Base-by-base conservation (phyloP, 2,888 invertebrate species). In the Spodoptera littoralis region DNA sequence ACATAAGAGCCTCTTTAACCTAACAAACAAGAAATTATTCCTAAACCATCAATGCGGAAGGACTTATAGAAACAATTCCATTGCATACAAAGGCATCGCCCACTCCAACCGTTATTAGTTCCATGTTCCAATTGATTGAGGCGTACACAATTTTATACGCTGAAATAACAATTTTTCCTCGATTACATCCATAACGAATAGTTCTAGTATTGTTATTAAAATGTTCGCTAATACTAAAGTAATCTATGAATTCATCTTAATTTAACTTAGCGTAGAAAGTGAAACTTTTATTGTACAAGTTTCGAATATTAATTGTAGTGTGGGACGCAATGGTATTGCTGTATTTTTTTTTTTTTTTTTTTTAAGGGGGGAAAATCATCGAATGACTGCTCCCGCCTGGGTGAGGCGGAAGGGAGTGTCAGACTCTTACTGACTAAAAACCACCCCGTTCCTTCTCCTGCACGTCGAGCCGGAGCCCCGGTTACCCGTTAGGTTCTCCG, bases 271-370 rank as follows among this genome's bases (percentile, higher is more conserved):
- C 73, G 84, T 85, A 74, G 83, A 92, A 91, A 93, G 92, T 91
- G 92, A 92, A 92, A 92, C 86, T 83, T 82, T 76, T 83, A 82
- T 80, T 73, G 83, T 81, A 84, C 86, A 72, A 83, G 88, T 86
- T 88, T 83, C 80, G 85, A 85, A 91, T 89, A 83, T 73, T 85
- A 86, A 91, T 86, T 76, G 83, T 73, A 58, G 83, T 80, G 90
- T 89, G 79, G 87, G 88, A 46, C 11, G 76, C 65, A 61, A 62
- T 61, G 50, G 47, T 61, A 77, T 62, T 46, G 24, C 13, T 54
- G 8, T 64, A 75, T 48, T n/a, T n/a, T n/a, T n/a, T n/a, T n/a
- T n/a, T n/a, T n/a, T n/a, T n/a, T n/a, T n/a, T n/a, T n/a, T n/a
- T n/a, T n/a, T n/a, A n/a, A n/a, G n/a, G n/a, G n/a, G n/a, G n/a